Evolutionary conservation across 2,888 invertebrate species (phyloP).

Genomic region (Hyppa rectilinea): DNA sequence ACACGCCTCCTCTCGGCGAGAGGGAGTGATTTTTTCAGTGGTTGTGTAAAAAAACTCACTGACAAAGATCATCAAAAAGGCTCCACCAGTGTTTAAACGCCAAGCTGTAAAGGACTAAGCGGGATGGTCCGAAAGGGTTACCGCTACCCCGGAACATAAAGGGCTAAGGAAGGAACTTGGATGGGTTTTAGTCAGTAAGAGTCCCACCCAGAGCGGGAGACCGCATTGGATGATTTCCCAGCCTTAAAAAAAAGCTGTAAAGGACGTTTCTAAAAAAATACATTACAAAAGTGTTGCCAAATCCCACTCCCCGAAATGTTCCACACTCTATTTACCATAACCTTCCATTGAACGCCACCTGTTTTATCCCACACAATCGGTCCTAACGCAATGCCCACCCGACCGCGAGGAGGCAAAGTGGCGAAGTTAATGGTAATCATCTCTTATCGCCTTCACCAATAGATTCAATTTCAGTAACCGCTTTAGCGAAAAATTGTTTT

Average conservation of each 20-base stretch:
- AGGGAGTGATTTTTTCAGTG: too few species aligned
- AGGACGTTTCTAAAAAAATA: background rate
- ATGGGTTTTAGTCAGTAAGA: too few species aligned
- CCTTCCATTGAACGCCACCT: constrained; percentile 54
- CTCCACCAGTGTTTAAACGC: background rate
- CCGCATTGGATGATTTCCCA: too few species aligned
- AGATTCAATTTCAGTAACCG: constrained; percentile 88
- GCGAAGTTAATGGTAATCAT: constrained; percentile 75
- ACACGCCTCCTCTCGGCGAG: too few species aligned
- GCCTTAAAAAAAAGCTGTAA: background rate
- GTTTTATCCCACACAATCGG: constrained; percentile 57
- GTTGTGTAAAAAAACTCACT: background rate
- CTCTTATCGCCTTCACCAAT: constrained; percentile 77
- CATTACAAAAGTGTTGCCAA: background rate
- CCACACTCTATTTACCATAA: constrained; percentile 32
- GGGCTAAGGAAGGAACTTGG: too few species aligned
- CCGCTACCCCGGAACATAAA: too few species aligned
- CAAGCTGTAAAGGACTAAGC: too few species aligned
- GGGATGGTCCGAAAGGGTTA: too few species aligned
- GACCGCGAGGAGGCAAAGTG: constrained; percentile 61
- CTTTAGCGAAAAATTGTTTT: constrained; percentile 90
- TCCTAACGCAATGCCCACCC: constrained; percentile 50
- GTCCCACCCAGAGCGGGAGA: too few species aligned
- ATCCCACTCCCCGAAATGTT: constrained; percentile 23
- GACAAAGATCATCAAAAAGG: background rate